Evolutionary conservation across 2,888 invertebrate species (phyloP).

Genomic region (Branchinecta sandiegonensis): DNA sequence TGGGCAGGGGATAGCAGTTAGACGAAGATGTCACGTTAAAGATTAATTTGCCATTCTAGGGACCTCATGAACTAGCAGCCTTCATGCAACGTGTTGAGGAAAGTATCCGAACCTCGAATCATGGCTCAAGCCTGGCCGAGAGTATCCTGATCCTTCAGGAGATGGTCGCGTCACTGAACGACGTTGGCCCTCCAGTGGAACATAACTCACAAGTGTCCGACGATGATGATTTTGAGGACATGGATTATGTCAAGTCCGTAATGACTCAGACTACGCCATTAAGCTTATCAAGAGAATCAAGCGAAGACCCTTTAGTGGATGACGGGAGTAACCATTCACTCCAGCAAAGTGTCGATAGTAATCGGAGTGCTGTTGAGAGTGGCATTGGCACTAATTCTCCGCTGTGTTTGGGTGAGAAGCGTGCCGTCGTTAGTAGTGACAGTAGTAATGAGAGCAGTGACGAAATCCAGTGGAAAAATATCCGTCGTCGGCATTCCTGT

Average conservation of each 20-base stretch:
- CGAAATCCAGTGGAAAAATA: slow-evolving; percentile 21
- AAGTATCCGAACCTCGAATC: slow-evolving; percentile 21
- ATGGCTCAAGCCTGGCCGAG: not conserved
- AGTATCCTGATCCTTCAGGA: slow-evolving; percentile 7
- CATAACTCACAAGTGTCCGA: not conserved
- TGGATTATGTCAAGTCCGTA: not conserved
- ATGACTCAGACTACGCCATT: slow-evolving; percentile 23
- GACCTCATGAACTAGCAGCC: slow-evolving; percentile 23
- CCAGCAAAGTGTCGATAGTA: not conserved
- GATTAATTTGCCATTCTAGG: slow-evolving; percentile 13
- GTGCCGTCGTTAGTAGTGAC: slow-evolving; percentile 3
- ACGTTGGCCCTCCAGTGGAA: not conserved
- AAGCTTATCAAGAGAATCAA: slow-evolving; percentile 21
- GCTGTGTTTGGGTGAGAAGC: slow-evolving; percentile 17
- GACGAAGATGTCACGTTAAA: too few species aligned
- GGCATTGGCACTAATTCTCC: slow-evolving; percentile 24
- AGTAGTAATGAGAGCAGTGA: slow-evolving; percentile 15
- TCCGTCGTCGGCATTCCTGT: slow-evolving; percentile 23
- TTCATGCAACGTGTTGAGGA: slow-evolving; percentile 23
- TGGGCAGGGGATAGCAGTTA: too few species aligned
- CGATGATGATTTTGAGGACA: not conserved
- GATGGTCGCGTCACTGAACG: not conserved
- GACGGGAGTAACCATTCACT: slow-evolving; percentile 10
- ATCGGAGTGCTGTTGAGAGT: slow-evolving; percentile 20
- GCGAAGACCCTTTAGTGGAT: not conserved